Conservation (phyloP, 2,113 vertebrate species). For the Petrocephalus zakoni region DNA sequence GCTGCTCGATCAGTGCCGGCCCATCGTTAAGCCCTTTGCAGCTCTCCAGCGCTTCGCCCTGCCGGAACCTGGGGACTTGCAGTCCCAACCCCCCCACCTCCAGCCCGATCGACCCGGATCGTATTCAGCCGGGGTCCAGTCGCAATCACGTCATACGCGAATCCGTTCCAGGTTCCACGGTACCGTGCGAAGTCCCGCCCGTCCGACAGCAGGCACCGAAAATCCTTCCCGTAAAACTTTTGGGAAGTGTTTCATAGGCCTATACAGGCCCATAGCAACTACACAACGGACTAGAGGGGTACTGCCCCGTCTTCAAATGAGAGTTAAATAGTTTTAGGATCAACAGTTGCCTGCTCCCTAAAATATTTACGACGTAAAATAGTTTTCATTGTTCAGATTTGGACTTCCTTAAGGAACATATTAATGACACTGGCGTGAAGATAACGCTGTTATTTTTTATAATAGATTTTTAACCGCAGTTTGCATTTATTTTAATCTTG, state of each 20-base stretch:
- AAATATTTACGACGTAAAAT: not conserved
- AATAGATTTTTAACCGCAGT: not conserved
- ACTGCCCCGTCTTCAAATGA: not conserved
- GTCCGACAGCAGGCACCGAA: not conserved
- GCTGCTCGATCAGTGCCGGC: not conserved
- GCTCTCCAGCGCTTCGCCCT: not conserved
- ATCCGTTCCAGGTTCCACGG: not conserved
- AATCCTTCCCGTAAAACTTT: not conserved
- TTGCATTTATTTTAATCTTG: not conserved
- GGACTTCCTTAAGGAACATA: not conserved
- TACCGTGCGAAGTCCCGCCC: not conserved
- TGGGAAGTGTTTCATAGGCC: not conserved
- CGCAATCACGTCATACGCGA: not conserved
- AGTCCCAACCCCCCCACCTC: not conserved
- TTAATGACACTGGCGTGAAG: not conserved
- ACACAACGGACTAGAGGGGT: not conserved
- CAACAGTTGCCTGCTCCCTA: not conserved
- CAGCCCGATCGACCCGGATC: conserved; percentile 1
- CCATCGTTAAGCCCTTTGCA: not conserved
- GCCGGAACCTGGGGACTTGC: not conserved
- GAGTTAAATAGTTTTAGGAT: not conserved
- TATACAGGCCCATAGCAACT: not conserved
- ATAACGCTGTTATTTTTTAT: not conserved
- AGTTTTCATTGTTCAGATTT: not conserved
- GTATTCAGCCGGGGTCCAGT: not conserved